These are phyloP conservation scores for Harpagoxenus sublaevis DNA, from an alignment of 2,888 invertebrate species.

Conservation along the genomic window DNA sequence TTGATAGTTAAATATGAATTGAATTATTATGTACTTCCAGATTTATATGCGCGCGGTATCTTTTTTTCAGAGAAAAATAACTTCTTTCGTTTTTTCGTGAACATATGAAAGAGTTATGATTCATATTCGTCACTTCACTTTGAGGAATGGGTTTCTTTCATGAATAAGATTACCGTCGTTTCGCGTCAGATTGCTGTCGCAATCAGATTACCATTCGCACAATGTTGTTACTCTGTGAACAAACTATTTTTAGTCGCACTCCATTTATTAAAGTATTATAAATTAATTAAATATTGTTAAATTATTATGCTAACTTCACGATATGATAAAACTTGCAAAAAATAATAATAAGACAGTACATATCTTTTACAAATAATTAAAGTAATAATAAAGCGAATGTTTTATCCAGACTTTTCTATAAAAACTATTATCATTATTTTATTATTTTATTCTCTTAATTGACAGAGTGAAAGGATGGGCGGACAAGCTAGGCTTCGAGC, in stretches of 20 bases:
- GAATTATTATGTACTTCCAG: background rate
- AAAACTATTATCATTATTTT: background rate
- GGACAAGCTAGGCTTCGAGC: constrained; percentile 92
- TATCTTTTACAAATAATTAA: background rate
- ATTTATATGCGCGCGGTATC: background rate
- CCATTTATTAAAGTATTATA: background rate
- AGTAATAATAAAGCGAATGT: background rate
- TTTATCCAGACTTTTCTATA: background rate
- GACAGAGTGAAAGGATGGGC: constrained; percentile 93
- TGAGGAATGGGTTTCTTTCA: background rate
- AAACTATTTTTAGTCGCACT: background rate
- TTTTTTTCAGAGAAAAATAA: background rate
- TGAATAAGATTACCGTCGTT: background rate
- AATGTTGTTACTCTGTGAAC: background rate
- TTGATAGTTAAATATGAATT: background rate
- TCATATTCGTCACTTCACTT: background rate
- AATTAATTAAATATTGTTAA: constrained; percentile 9
- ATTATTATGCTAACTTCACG: background rate
- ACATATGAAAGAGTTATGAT: background rate
- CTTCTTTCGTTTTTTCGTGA: background rate
- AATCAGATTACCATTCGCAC: background rate
- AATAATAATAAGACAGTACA: background rate
- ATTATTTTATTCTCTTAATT: constrained; percentile 20
- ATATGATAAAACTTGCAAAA: background rate
- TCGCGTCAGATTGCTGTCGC: background rate